Evolutionary conservation across 1,140 invertebrate species (phyloP).

Genomic region (Bombus waltoni): DNA sequence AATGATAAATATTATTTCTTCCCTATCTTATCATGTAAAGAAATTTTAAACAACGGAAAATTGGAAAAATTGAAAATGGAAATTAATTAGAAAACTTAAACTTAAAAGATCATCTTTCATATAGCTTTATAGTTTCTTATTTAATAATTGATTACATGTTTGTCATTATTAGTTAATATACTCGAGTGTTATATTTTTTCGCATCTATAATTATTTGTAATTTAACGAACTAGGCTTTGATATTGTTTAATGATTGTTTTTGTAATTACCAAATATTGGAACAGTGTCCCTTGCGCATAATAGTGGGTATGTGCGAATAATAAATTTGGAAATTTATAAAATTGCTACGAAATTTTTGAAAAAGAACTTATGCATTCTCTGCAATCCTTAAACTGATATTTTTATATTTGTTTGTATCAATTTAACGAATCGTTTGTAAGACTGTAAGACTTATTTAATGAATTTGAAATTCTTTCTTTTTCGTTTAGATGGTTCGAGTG

Average conservation of each 20-base stretch:
- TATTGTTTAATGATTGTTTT: constrained; percentile 49
- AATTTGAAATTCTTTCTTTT: neutral
- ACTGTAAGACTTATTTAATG: neutral
- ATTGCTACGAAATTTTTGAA: neutral
- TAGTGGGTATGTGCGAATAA: constrained; percentile 30
- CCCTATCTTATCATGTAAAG: neutral
- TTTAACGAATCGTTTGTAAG: neutral
- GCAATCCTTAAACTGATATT: neutral
- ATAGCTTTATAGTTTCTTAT: neutral
- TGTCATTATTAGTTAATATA: neutral
- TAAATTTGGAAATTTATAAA: neutral
- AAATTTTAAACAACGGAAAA: neutral
- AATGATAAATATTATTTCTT: neutral
- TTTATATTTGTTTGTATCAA: constrained; percentile 7
- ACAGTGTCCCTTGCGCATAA: constrained; percentile 22
- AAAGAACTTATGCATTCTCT: neutral
- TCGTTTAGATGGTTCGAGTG: neutral
- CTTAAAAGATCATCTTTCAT: constrained; percentile 5
- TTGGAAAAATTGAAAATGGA: neutral
- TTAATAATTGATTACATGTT: neutral
- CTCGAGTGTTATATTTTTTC: constrained; percentile 2
- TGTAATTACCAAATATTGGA: constrained; percentile 41
- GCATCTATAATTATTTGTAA: neutral
- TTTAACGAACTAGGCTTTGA: constrained; percentile 39
- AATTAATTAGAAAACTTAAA: constrained; percentile 1